A percentile compares a stretch with the other conserved stretches of the same genome.
These are phyloP conservation scores for Bombus confusus DNA, from an alignment of 1,140 invertebrate species.

Conservation along the genomic window DNA sequence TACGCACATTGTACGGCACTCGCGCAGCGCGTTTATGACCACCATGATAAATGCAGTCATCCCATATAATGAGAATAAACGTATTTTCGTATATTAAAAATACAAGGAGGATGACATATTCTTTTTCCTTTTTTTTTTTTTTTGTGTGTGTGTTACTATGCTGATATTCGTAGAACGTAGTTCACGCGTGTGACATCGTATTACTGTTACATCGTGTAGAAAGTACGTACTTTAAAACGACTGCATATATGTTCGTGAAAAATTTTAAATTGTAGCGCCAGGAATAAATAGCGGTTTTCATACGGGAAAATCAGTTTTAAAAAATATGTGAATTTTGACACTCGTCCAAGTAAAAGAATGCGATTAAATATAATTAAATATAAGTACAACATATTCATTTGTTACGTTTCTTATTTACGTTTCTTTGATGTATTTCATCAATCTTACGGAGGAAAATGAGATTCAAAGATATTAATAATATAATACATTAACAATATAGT, in stretches of 20 bases:
- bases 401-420: too few species aligned
- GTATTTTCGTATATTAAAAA: background rate
- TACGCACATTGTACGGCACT: background rate
- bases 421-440: too few species aligned
- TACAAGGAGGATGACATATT: background rate
- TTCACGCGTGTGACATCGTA: background rate
- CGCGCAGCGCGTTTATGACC: background rate
- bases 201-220: background rate
- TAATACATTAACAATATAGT: too few species aligned
- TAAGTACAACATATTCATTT: too few species aligned
- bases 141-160: background rate
- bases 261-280: too few species aligned
- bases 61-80: background rate
- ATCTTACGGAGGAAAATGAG: too few species aligned
- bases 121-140: background rate
- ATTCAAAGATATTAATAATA: too few species aligned
- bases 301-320: background rate
- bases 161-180: background rate
- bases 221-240: background rate
- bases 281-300: background rate
- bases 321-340: background rate
- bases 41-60: conserved; percentile 2
- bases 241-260: background rate
- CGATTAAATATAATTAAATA: too few species aligned
- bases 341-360: background rate